Percentiles rank a stretch among this genome's conserved stretches.
phyloP scores from a whole-genome alignment of 2,888 invertebrate species.

The Zeuzera pyrina region DNA sequence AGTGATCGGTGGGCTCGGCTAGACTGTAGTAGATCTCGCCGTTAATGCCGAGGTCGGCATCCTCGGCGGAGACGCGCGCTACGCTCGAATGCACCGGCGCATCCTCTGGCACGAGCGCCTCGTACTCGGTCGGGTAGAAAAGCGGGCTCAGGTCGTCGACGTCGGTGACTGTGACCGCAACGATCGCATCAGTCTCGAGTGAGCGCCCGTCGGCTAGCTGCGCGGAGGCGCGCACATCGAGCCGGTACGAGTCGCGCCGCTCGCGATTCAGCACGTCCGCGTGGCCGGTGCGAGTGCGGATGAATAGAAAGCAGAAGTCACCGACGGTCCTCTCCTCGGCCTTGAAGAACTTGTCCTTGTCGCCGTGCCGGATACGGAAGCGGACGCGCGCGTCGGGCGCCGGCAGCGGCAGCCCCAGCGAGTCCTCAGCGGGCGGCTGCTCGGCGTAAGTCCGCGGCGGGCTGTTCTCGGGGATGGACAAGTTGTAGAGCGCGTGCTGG shows the following conservation, averaged over 20 bases:
- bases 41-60: slow-evolving; percentile 96
- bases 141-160: slow-evolving; percentile 94
- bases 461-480: slow-evolving; percentile 93
- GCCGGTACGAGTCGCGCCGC: slow-evolving; percentile 85
- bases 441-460: slow-evolving; percentile 89
- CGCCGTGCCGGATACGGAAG: slow-evolving; percentile 90
- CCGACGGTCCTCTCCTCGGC: slow-evolving; percentile 92
- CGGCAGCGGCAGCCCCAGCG: slow-evolving; percentile 81
- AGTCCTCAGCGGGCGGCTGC: slow-evolving; percentile 79
- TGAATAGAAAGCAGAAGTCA: slow-evolving; percentile 93
- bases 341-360: slow-evolving; percentile 92
- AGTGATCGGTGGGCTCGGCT: slow-evolving; percentile 84
- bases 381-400: slow-evolving; percentile 71
- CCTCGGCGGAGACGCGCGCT: slow-evolving; percentile 87
- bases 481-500: slow-evolving; percentile 84
- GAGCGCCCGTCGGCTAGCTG: slow-evolving; percentile 72
- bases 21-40: slow-evolving; percentile 98
- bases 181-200: slow-evolving; percentile 80
- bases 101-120: slow-evolving; percentile 90
- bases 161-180: slow-evolving; percentile 83
- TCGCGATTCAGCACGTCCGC: slow-evolving; percentile 95
- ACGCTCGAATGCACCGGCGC: slow-evolving; percentile 88
- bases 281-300: slow-evolving; percentile 90
- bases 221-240: slow-evolving; percentile 79
- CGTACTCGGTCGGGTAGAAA: slow-evolving; percentile 92